Evolutionary conservation across 2,797 vertebrate genomes (phyloP).

Genomic region (Crenichthys baileyi): DNA sequence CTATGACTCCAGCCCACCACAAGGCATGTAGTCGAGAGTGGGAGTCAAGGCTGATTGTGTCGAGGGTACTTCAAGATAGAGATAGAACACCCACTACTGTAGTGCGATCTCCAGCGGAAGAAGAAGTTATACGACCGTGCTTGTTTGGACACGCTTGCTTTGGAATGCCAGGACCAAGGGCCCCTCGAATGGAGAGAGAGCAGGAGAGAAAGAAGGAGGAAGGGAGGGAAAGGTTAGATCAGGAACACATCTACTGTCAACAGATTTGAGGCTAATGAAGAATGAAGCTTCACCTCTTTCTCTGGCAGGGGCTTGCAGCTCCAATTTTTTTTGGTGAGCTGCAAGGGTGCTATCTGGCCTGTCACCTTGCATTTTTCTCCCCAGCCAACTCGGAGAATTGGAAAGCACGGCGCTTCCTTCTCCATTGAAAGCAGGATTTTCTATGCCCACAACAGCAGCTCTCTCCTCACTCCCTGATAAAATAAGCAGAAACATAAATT

Average conservation of each 20-base stretch:
- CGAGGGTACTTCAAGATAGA: constrained; percentile 78
- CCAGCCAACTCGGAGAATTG: constrained; percentile 80
- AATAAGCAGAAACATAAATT: constrained; percentile 63
- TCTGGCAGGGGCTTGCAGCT: constrained; percentile 86
- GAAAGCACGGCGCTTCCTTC: constrained; percentile 84
- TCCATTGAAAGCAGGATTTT: constrained; percentile 87
- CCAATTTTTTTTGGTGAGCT: constrained; percentile 87
- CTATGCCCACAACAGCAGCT: constrained; percentile 80
- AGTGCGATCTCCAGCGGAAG: constrained; percentile 61
- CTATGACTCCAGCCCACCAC: constrained; percentile 81
- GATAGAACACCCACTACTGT: constrained; percentile 77
- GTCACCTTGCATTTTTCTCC: constrained; percentile 89
- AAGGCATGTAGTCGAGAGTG: constrained; percentile 80
- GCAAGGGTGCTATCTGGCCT: constrained; percentile 88
- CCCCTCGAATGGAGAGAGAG: constrained; percentile 53
- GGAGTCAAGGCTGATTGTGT: constrained; percentile 80
- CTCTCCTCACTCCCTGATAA: constrained; percentile 81
- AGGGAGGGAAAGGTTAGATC: constrained; percentile 81
- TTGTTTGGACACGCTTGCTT: constrained; percentile 74
- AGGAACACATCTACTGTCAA: constrained; percentile 81
- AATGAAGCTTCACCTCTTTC: constrained; percentile 93
- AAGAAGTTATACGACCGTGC: constrained; percentile 73
- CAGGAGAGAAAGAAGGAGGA: constrained; percentile 42
- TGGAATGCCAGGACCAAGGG: constrained; percentile 76
- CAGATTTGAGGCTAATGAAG: constrained; percentile 86